Evolutionary conservation across 2,113 vertebrate species (phyloP), one percentile per base, ranked within the genome.

Genomic region (Zosterops hypoxanthus): DNA sequence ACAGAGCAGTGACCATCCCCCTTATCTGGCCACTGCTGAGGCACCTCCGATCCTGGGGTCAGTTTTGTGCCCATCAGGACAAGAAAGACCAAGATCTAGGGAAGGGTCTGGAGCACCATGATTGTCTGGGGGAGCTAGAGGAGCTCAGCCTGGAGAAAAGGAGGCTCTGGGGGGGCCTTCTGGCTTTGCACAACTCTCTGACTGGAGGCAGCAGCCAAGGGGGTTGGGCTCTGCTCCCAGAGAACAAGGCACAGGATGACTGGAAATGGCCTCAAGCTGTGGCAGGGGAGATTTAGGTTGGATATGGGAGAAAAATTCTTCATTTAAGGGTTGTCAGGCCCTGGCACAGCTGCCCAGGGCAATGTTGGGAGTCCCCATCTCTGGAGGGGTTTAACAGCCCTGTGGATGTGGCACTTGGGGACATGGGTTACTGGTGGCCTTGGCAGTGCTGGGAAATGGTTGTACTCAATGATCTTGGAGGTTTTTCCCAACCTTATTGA

Each of bases 131-230:
- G 31, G 42, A 47, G 41, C 61, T 61, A 57, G 24, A 16, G 56
- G 50, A 20, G 44, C 61, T 82, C 39, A 82, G n/a, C 39, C 20
- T 55, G 61, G 29, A 68, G 61, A 10, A 61, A 23, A 82, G 29
- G n/a, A 82, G n/a, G 46, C 46, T 75, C 28, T 25, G 13, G 23
- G 12, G 19, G 20, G 20, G 20, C 24, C 13, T 60, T 53, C 1
- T 75, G 23, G 2, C 33, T 82, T 46, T 57, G 12, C 15, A 26
- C 46, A 75, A 10, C 2, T 59, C 60, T n/a, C 23, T 82, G 53
- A 8, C 39, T 39, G 60, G 86, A 66, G 19, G 10, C 52, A 5
- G 0, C 5, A 46, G 46, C 33, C 1, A 0, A 26, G 21, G 12
- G 31, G 33, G 8, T 50, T 0, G 0, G 59, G 12, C 44, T 66